phyloP scores from a whole-genome alignment of 2,888 invertebrate genomes.

The Linyphia triangularis region DNA sequence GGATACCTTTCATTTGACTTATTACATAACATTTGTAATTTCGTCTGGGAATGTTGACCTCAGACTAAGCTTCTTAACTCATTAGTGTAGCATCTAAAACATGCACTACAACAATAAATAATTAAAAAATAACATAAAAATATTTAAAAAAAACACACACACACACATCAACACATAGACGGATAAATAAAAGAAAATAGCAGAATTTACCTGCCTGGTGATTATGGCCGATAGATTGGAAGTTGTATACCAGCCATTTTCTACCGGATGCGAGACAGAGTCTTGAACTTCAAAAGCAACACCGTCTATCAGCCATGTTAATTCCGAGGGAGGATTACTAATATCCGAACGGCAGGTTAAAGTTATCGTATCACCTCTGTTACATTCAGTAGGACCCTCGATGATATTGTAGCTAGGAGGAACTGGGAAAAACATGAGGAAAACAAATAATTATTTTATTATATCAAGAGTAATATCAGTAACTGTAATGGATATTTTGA shows the following conservation, averaged over 20 bases:
- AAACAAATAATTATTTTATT: background rate
- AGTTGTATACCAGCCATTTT: constrained; percentile 93
- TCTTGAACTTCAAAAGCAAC: constrained; percentile 77
- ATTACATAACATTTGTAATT: too few relatives aligned
- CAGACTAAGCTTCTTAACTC: too few relatives aligned
- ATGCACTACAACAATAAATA: too few relatives aligned
- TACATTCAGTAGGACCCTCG: constrained; percentile 91
- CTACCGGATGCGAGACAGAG: constrained; percentile 78
- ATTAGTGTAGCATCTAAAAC: too few relatives aligned
- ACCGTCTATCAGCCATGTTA: constrained; percentile 81
- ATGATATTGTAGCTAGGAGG: constrained; percentile 93
- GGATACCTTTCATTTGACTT: too few relatives aligned
- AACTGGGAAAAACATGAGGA: constrained; percentile 85
- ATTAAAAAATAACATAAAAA: background rate
- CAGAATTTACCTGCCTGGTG: constrained; percentile 75
- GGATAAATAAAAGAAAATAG: background rate
- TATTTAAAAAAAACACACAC: background rate
- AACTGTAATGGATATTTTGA: too few relatives aligned
- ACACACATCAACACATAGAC: background rate
- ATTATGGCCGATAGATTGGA: constrained; percentile 90
- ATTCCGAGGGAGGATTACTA: constrained; percentile 84
- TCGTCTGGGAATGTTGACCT: too few relatives aligned
- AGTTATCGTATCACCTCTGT: constrained; percentile 92
- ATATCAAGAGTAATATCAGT: too few relatives aligned
- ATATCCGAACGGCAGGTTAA: constrained; percentile 92